These are phyloP conservation scores for Pantherophis vulpinus DNA, from an alignment of 2,797 vertebrate species.

Conservation along the genomic window DNA sequence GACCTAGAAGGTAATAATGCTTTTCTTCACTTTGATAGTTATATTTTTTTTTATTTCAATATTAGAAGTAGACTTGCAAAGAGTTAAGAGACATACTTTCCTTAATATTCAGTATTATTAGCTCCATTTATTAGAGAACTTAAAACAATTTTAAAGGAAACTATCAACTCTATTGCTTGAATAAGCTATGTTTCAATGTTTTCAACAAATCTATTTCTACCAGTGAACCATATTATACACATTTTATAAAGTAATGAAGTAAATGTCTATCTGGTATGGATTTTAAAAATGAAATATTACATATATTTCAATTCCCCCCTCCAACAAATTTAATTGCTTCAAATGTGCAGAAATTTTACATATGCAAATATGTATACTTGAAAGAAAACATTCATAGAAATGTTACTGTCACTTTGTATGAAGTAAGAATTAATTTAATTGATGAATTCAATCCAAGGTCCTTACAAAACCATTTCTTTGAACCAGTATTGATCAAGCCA, in stretches of 20 bases:
- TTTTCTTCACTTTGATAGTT: neutral
- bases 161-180: neutral
- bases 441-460: neutral
- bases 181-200: neutral
- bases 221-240: neutral
- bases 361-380: neutral
- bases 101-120: neutral
- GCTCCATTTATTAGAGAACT: neutral
- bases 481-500: neutral
- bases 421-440: neutral
- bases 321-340: neutral
- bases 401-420: neutral
- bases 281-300: neutral
- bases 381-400: neutral
- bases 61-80: neutral
- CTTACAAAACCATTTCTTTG: neutral
- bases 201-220: neutral
- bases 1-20: neutral
- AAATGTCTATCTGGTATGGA: neutral
- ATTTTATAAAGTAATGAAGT: neutral
- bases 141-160: neutral
- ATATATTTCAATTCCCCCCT: neutral
- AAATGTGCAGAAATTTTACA: neutral
- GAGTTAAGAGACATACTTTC: neutral
- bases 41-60: neutral